Percentiles rank a stretch among this genome's conserved stretches.
phyloP scores from a whole-genome alignment of 2,797 vertebrate species.

The Orestias chungarensis region DNA sequence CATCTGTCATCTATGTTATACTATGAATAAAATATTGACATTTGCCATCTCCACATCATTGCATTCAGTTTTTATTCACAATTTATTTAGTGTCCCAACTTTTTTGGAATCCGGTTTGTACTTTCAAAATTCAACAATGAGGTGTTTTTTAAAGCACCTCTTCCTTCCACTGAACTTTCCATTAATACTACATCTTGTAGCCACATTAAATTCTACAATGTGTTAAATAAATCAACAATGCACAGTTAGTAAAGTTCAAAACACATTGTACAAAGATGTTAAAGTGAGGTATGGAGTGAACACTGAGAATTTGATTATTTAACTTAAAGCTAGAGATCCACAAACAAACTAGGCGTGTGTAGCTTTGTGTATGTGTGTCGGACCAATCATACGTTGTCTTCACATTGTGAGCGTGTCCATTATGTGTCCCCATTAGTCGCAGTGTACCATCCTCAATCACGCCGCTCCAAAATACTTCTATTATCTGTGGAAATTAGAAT shows the following conservation, averaged over 20 bases:
- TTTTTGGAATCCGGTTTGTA: too few relatives aligned
- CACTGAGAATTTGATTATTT: neutral
- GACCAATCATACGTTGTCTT: neutral
- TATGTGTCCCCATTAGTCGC: neutral
- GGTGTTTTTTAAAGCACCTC: neutral
- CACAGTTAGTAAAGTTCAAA: neutral
- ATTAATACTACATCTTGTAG: neutral
- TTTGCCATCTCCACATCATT: too few relatives aligned
- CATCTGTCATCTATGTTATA: too few relatives aligned
- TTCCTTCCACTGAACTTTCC: neutral
- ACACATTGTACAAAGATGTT: neutral
- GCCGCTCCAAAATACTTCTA: slow-evolving; percentile 61
- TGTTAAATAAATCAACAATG: neutral
- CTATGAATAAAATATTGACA: too few relatives aligned
- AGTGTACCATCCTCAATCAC: slow-evolving; percentile 44
- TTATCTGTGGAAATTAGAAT: slow-evolving; percentile 76
- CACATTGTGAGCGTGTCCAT: too few relatives aligned
- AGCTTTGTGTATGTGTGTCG: neutral
- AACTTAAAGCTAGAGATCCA: neutral
- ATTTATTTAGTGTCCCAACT: too few relatives aligned
- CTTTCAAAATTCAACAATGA: neutral
- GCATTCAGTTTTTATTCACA: too few relatives aligned
- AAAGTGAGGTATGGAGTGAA: neutral
- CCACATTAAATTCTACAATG: neutral
- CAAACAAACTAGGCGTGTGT: neutral